Evolutionary conservation across 2,797 vertebrate genomes (phyloP).

Genomic region (Squalus acanthias): DNA sequence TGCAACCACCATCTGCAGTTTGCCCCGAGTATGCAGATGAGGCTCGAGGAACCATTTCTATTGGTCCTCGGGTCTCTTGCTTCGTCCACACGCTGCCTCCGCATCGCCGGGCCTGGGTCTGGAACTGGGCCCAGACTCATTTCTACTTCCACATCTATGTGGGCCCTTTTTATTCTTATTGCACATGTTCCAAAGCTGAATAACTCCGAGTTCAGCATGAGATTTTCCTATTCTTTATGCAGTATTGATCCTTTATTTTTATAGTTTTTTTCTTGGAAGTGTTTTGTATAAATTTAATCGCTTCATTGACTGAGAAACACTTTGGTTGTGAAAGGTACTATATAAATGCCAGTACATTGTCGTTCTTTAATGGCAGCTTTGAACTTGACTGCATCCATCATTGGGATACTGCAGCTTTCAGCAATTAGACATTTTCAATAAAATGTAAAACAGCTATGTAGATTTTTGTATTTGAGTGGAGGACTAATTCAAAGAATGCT

Average conservation of each 20-base stretch:
- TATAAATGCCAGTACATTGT: not conserved
- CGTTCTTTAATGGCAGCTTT: not conserved
- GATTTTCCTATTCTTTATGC: too few species aligned
- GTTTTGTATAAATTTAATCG: not conserved
- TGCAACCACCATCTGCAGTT: not conserved
- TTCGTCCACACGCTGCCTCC: not conserved
- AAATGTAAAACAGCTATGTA: too few species aligned
- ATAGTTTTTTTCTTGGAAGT: not conserved
- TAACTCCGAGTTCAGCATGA: too few species aligned
- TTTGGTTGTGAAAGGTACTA: too few species aligned
- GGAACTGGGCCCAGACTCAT: not conserved
- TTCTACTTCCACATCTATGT: not conserved
- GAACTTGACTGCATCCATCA: not conserved
- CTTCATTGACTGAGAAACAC: not conserved
- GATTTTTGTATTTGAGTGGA: not conserved
- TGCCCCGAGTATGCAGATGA: not conserved
- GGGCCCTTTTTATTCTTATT: not conserved
- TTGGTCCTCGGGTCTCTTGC: not conserved
- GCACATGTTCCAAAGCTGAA: too few species aligned
- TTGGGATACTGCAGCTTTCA: not conserved
- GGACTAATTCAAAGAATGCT: not conserved
- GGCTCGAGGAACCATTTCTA: not conserved
- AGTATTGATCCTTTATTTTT: not conserved
- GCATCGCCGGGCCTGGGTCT: not conserved
- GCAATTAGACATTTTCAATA: not conserved